Evolutionary conservation across 2,797 vertebrate genomes (phyloP).

Genomic region (Enteromius radiatus): DNA sequence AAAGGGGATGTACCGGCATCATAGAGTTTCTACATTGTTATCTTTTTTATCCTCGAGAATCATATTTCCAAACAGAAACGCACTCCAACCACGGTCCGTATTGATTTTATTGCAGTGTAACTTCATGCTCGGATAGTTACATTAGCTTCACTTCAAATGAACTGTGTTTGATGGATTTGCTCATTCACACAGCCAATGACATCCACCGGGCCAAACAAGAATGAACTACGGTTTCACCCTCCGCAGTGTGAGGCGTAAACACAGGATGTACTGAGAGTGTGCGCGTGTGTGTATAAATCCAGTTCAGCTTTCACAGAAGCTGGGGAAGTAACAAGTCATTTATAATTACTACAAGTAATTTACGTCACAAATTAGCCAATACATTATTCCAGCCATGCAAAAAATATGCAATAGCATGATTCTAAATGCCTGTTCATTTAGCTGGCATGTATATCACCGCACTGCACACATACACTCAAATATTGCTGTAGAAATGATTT

Average conservation of each 20-base stretch:
- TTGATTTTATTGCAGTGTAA: slow-evolving; percentile 50
- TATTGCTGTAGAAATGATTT: neutral
- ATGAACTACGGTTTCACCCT: slow-evolving; percentile 32
- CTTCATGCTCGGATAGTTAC: slow-evolving; percentile 49
- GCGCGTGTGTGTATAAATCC: neutral
- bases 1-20: slow-evolving; percentile 1
- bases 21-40: slow-evolving; percentile 15
- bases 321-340: neutral
- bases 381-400: neutral
- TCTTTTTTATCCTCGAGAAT: slow-evolving; percentile 34
- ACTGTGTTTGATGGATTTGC: slow-evolving; percentile 45
- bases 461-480: neutral
- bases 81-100: slow-evolving; percentile 21
- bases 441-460: neutral
- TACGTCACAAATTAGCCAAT: slow-evolving; percentile 4
- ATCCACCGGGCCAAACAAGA: slow-evolving; percentile 33
- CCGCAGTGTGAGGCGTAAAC: slow-evolving; percentile 2
- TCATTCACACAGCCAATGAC: slow-evolving; percentile 42
- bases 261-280: neutral
- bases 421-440: neutral
- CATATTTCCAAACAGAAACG: slow-evolving; percentile 41
- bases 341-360: neutral
- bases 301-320: slow-evolving; percentile 15
- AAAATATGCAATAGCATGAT: neutral
- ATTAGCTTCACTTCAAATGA: slow-evolving; percentile 49